phyloP scores from a whole-genome alignment of 92 coral and sea anemone species.

The Virgularia gustaviana region DNA sequence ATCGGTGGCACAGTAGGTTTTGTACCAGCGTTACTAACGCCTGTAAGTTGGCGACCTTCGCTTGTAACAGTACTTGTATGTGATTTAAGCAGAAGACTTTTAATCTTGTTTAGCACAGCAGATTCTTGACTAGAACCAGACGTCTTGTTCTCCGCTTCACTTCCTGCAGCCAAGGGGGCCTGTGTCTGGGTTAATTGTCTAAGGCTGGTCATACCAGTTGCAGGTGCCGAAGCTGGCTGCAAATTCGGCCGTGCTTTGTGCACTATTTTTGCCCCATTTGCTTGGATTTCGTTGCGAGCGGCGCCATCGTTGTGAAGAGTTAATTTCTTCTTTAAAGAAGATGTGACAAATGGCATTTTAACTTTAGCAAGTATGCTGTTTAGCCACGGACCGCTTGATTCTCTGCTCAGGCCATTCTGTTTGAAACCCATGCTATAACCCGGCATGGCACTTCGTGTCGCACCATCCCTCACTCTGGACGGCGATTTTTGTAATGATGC shows the following conservation, averaged over 20 bases:
- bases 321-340: background rate
- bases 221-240: too few relatives aligned
- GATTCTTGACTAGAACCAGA: background rate
- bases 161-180: background rate
- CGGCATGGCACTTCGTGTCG: slow-evolving; percentile 3
- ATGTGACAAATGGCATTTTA: background rate
- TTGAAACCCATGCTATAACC: background rate
- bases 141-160: background rate
- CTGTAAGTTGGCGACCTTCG: background rate
- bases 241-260: too few relatives aligned
- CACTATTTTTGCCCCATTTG: too few relatives aligned
- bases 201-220: too few relatives aligned
- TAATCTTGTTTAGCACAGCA: slow-evolving; percentile 4
- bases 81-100: slow-evolving; percentile 23
- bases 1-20: background rate
- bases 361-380: background rate
- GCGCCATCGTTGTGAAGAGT: too few relatives aligned
- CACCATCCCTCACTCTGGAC: background rate
- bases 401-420: background rate
- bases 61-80: background rate
- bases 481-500: slow-evolving; percentile 19
- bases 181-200: background rate
- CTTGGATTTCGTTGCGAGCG: too few relatives aligned
- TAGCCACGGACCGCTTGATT: background rate
- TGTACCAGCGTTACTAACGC: background rate